phyloP scores from a whole-genome alignment of 2,113 vertebrate genomes.

The Oreochromis spilurus region DNA sequence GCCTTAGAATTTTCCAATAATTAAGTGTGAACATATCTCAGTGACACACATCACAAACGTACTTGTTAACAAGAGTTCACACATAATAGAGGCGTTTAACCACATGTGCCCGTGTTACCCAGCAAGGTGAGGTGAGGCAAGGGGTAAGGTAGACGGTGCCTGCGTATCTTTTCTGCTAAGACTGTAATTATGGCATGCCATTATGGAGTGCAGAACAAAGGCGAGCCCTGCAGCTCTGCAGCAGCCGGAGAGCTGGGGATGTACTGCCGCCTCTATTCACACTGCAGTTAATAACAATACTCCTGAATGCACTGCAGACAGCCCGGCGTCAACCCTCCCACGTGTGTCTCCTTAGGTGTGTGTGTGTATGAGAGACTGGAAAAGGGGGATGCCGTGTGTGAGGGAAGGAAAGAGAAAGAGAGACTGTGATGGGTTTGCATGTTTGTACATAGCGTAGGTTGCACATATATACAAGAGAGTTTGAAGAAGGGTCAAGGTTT shows the following conservation, averaged over 20 bases:
- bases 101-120: not conserved
- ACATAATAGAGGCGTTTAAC: not conserved
- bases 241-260: slow-evolving; percentile 56
- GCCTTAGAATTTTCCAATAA: not conserved
- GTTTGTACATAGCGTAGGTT: not conserved
- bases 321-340: slow-evolving; percentile 66
- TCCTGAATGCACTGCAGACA: slow-evolving; percentile 64
- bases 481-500: not conserved
- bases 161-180: slow-evolving; percentile 35
- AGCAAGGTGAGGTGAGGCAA: slow-evolving; percentile 41
- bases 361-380: not conserved
- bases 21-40: not conserved
- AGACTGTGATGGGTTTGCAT: not conserved
- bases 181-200: slow-evolving; percentile 72
- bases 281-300: slow-evolving; percentile 72
- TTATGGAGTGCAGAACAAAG: slow-evolving; percentile 68
- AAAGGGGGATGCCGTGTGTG: slow-evolving; percentile 7
- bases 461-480: not conserved
- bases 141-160: slow-evolving; percentile 36
- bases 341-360: slow-evolving; percentile 40
- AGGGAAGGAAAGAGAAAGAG: not conserved
- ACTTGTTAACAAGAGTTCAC: not conserved
- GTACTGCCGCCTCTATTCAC: slow-evolving; percentile 67
- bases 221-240: slow-evolving; percentile 58
- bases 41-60: not conserved